These are phyloP conservation scores for Cyphomyrus discorhynchus DNA, from an alignment of 2,113 vertebrate genomes.

Conservation along the genomic window DNA sequence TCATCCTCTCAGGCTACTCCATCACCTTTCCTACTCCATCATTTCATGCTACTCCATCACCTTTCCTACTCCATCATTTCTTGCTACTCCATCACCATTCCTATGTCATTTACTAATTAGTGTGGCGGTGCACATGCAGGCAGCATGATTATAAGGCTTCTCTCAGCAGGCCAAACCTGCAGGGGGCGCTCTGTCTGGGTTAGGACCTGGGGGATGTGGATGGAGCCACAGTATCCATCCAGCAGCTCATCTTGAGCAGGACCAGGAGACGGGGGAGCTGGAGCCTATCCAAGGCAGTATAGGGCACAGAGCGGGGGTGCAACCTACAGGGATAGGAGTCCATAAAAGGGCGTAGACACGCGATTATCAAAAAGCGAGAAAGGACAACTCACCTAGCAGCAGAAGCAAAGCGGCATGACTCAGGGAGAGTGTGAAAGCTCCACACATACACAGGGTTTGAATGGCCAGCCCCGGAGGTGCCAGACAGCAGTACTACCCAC, in stretches of 20 bases:
- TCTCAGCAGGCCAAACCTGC: background rate
- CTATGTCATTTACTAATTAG: background rate
- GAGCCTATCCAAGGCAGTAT: background rate
- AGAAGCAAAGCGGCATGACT: background rate
- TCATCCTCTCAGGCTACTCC: no score
- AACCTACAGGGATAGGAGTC: background rate
- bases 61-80: no score
- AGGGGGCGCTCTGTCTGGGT: background rate
- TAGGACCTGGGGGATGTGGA: background rate
- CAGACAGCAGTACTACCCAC: background rate
- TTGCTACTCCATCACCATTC: no score
- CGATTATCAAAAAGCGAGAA: background rate
- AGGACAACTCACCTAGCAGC: background rate
- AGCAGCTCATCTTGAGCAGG: background rate
- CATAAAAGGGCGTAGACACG: background rate
- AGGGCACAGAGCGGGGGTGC: background rate
- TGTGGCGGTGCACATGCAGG: background rate
- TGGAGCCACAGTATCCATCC: background rate
- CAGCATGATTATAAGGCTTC: background rate
- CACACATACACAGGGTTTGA: background rate
- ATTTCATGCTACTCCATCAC: no score
- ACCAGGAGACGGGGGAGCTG: background rate
- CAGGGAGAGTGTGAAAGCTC: background rate
- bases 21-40: no score
- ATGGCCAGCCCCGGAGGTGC: background rate